Evolutionary conservation across 2,113 vertebrate genomes (phyloP).

Genomic region (Centropus bengalensis): DNA sequence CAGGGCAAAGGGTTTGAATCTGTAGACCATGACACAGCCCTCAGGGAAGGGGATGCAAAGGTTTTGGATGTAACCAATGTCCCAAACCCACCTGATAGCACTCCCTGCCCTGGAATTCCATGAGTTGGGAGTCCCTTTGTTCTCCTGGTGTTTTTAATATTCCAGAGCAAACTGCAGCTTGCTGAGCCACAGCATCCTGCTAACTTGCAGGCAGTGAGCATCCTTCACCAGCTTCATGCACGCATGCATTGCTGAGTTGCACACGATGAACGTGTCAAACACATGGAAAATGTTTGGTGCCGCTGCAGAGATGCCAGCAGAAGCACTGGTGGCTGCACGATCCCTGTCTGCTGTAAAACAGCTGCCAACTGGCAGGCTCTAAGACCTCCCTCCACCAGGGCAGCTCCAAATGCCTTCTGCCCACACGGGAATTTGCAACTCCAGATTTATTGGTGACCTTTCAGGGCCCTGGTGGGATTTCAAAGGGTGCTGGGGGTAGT

Average conservation of each 20-base stretch:
- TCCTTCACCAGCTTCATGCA: fast-evolving
- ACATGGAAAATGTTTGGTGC: not conserved
- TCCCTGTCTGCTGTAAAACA: fast-evolving
- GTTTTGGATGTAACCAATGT: not conserved
- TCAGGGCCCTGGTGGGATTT: not conserved
- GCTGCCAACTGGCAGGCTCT: not conserved
- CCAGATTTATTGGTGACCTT: not conserved
- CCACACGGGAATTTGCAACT: not conserved
- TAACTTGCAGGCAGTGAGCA: not conserved
- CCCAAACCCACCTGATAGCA: not conserved
- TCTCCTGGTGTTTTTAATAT: not conserved
- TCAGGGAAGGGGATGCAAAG: not conserved
- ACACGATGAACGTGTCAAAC: fast-evolving
- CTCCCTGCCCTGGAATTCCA: not conserved
- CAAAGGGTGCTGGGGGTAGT: not conserved
- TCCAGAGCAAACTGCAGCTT: not conserved
- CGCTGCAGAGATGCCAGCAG: not conserved
- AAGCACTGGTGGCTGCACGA: not conserved
- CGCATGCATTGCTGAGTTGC: not conserved
- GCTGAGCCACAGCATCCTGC: not conserved
- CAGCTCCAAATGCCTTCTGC: not conserved
- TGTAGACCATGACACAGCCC: not conserved
- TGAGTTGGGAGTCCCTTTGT: not conserved
- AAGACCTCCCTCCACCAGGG: not conserved
- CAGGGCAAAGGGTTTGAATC: not conserved